phyloP scores from a whole-genome alignment of 1,140 invertebrate genomes.

The Streblospio benedicti region DNA sequence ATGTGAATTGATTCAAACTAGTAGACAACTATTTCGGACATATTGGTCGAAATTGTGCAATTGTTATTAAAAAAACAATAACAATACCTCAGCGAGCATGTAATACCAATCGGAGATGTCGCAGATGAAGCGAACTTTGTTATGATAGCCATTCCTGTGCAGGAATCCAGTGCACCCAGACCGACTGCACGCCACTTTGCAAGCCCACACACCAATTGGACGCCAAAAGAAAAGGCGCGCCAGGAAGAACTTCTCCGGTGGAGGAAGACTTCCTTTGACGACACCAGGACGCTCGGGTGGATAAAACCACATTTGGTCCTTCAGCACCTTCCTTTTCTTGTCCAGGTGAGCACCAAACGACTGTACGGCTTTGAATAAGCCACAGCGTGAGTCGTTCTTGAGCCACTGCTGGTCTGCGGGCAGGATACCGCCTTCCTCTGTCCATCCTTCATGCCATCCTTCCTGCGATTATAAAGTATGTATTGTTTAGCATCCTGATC shows the following conservation, averaged over 20 bases:
- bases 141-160: background rate
- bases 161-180: background rate
- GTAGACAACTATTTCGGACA: no score
- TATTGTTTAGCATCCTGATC: no score
- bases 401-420: background rate
- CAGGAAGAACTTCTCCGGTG: background rate
- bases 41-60: no score
- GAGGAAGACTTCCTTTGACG: background rate
- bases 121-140: background rate
- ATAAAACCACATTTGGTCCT: background rate
- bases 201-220: background rate
- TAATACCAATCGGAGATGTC: background rate
- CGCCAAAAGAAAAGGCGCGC: background rate
- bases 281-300: background rate
- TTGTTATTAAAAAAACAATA: no score
- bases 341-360: background rate
- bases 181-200: background rate
- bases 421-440: background rate
- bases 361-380: background rate
- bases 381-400: background rate
- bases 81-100: background rate
- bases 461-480: no score
- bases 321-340: background rate
- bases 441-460: no score
- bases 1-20: no score